A percentile compares a stretch with the other conserved stretches of the same genome.
Evolutionary conservation across 1,140 invertebrate genomes (phyloP).

Genomic region (Drosophila quadrilineata): DNA sequence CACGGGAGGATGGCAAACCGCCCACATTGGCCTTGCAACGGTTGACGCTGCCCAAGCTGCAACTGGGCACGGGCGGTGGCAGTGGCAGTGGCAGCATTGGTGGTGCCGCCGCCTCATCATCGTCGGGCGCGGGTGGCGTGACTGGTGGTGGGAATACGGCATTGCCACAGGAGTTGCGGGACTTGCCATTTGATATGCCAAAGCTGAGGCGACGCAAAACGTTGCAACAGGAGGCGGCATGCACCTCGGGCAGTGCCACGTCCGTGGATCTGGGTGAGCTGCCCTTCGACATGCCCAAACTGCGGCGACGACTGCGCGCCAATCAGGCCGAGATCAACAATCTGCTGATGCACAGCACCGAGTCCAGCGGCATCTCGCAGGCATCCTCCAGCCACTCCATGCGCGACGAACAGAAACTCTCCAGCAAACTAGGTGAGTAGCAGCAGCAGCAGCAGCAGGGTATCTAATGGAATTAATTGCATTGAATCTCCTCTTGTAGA

Average conservation of each 20-base stretch:
- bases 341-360: conserved; percentile 83
- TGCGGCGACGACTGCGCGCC: conserved; percentile 84
- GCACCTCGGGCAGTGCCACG: conserved; percentile 87
- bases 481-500: conserved; percentile 31
- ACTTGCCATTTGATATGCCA: conserved; percentile 95
- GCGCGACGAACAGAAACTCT: conserved; percentile 85
- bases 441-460: neutral
- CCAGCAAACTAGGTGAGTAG: conserved; percentile 66
- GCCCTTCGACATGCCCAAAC: conserved; percentile 94
- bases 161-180: conserved; percentile 87
- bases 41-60: conserved; percentile 84
- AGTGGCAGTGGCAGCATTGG: conserved; percentile 33
- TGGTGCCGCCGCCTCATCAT: conserved; percentile 33
- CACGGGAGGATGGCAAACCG: conserved; percentile 88
- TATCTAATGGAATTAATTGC: neutral
- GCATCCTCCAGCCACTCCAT: conserved; percentile 90
- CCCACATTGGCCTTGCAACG: conserved; percentile 82
- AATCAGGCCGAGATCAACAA: conserved; percentile 76
- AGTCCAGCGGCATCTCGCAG: conserved; percentile 87
- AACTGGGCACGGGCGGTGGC: conserved; percentile 74
- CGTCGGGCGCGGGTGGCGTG: conserved; percentile 3
- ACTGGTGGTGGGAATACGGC: conserved; percentile 49
- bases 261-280: conserved; percentile 89
- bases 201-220: conserved; percentile 89
- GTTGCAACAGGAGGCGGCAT: conserved; percentile 81